Conservation (phyloP, 2,113 vertebrate species). For the Ardeotis arabs region DNA sequence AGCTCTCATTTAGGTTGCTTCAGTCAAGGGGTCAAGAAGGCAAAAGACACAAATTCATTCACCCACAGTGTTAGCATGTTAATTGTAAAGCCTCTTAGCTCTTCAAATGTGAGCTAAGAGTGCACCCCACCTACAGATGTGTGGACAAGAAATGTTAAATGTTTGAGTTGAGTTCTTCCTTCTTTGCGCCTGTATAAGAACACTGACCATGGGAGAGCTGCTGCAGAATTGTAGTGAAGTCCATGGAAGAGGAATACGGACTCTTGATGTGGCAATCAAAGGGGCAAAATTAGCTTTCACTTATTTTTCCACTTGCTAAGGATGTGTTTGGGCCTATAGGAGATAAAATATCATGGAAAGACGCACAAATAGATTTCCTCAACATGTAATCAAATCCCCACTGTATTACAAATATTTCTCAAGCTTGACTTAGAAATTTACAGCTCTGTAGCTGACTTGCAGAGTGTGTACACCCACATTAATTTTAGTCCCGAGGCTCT, state of each 20-base stretch:
- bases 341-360: background rate
- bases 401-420: constrained; percentile 27
- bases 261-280: background rate
- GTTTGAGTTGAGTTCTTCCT: background rate
- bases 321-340: background rate
- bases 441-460: background rate
- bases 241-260: background rate
- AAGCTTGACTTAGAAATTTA: background rate
- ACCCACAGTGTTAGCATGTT: constrained; percentile 11
- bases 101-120: background rate
- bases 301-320: background rate
- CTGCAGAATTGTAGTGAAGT: background rate
- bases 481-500: background rate
- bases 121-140: background rate
- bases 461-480: background rate
- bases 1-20: constrained; percentile 12
- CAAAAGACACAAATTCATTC: constrained; percentile 25
- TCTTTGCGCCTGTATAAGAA: background rate
- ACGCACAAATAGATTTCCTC: background rate
- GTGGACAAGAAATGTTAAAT: background rate
- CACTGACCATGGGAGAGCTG: background rate
- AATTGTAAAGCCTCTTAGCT: background rate
- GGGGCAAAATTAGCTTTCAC: background rate
- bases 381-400: background rate
- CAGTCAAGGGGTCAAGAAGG: constrained; percentile 25